Conservation (phyloP, 1,140 invertebrate genomes). For the Reticulitermes speratus region DNA sequence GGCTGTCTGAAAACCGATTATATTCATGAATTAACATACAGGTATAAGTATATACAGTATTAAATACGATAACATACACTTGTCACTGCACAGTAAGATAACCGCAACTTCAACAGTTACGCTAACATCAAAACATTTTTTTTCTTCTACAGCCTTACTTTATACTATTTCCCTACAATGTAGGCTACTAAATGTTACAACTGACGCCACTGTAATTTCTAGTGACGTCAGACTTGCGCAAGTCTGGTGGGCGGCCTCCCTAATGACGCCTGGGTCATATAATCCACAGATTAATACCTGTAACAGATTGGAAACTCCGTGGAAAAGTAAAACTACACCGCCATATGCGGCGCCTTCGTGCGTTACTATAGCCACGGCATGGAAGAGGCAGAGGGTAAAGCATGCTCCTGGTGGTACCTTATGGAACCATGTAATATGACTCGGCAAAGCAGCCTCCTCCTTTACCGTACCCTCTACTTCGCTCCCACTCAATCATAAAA, state of each 20-base stretch:
- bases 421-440: too few species aligned
- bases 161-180: background rate
- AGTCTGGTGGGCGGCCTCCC: background rate
- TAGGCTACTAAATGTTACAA: background rate
- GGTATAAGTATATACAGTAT: background rate
- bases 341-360: too few species aligned
- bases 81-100: background rate
- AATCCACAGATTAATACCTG: background rate
- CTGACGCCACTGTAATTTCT: conserved; percentile 10
- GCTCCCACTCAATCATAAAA: too few species aligned
- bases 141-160: background rate
- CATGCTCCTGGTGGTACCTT: too few species aligned
- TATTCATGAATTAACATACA: background rate
- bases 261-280: background rate
- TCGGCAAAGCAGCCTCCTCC: too few species aligned
- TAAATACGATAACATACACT: background rate
- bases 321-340: too few species aligned
- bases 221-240: conserved; percentile 17
- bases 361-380: too few species aligned
- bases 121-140: background rate
- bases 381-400: too few species aligned
- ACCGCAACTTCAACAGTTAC: background rate
- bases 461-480: too few species aligned
- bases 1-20: background rate
- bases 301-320: too few species aligned